These are phyloP conservation scores for Keiferia lycopersicella DNA, from an alignment of 2,888 invertebrate species.

Conservation along the genomic window DNA sequence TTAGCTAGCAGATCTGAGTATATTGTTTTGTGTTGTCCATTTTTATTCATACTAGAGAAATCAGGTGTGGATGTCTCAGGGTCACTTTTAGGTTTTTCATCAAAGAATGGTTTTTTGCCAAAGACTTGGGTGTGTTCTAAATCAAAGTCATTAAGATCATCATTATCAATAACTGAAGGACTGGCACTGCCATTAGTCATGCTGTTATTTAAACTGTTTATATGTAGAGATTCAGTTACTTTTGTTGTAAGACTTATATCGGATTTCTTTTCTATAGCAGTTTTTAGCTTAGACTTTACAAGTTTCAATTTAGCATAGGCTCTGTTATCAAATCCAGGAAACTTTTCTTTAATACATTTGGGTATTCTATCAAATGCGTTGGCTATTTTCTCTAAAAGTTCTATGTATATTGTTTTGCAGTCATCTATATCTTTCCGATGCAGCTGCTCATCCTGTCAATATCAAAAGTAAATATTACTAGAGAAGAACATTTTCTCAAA, in stretches of 20 bases:
- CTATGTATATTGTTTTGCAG: constrained; percentile 79
- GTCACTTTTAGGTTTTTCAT: constrained; percentile 31
- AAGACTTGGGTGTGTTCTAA: constrained; percentile 43
- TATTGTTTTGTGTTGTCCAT: constrained; percentile 48
- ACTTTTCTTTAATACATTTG: constrained; percentile 79
- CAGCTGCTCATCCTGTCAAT: constrained; percentile 43
- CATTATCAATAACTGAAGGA: constrained; percentile 44
- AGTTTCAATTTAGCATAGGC: constrained; percentile 81
- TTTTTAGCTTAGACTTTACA: constrained; percentile 81
- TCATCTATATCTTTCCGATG: constrained; percentile 48
- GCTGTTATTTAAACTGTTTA: constrained; percentile 34
- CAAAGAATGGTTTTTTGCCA: constrained; percentile 35
- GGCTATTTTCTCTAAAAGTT: constrained; percentile 84
- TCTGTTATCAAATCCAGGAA: constrained; percentile 81
- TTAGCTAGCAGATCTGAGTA: constrained; percentile 54
- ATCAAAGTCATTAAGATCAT: constrained; percentile 56
- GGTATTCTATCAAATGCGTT: constrained; percentile 84
- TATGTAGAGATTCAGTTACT: constrained; percentile 34
- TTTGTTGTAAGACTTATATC: constrained; percentile 42
- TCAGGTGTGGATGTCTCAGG: constrained; percentile 59
- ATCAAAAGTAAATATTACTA: not conserved
- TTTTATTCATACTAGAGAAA: constrained; percentile 42
- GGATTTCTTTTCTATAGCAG: constrained; percentile 61
- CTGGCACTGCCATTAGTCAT: constrained; percentile 39
- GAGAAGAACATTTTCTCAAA: no score